Conservation (phyloP, 2,797 vertebrate species). For the Champsocephalus esox region DNA sequence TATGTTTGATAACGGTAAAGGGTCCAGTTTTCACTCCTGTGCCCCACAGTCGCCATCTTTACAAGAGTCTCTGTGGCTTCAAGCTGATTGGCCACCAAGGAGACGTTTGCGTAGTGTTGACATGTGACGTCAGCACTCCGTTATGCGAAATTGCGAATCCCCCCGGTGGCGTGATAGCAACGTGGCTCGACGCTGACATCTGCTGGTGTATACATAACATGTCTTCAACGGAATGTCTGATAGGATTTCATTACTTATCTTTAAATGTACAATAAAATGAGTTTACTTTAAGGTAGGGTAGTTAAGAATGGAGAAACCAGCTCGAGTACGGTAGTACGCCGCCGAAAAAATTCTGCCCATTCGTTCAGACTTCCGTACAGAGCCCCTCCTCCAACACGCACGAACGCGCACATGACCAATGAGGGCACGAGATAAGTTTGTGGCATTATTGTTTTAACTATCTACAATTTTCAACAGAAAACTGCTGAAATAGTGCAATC, state of each 20-base stretch:
- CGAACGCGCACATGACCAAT: no score
- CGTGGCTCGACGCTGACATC: constrained; percentile 46
- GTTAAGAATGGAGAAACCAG: no score
- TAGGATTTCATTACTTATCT: no score
- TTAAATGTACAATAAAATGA: no score
- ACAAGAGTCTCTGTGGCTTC: constrained; percentile 61
- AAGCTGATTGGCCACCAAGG: constrained; percentile 72
- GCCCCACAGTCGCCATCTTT: constrained; percentile 84
- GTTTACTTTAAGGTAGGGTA: no score
- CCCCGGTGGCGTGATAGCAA: not conserved
- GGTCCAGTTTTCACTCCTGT: constrained; percentile 58
- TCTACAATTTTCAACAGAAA: constrained; percentile 5
- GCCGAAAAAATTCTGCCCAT: no score
- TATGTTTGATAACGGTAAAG: constrained; percentile 60
- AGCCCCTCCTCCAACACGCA: no score
- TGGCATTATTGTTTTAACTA: constrained; percentile 10
- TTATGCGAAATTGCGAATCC: constrained; percentile 15
- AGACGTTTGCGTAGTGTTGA: constrained; percentile 70
- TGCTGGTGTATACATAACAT: constrained; percentile 7
- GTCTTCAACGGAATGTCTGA: not conserved
- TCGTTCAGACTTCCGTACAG: no score
- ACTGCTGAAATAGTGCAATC: not conserved
- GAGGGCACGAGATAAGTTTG: no score
- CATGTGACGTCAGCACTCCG: constrained; percentile 71
- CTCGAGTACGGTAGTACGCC: no score